Conservation (phyloP, 2,888 invertebrate species). For the Troides oblongomaculatus region DNA sequence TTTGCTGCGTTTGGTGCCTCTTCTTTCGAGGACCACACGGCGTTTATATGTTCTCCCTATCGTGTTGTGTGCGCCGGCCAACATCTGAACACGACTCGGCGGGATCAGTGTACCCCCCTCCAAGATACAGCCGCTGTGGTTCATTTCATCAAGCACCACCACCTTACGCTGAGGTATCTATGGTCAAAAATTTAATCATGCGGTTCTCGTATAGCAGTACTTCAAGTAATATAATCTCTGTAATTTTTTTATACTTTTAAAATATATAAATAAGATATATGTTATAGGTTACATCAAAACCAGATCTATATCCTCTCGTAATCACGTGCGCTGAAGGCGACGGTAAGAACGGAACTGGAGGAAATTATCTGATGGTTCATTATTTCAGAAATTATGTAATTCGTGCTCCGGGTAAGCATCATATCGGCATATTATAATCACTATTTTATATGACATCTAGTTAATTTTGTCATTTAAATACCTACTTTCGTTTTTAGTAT, state of each 20-base stretch:
- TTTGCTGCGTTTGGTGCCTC: constrained; percentile 84
- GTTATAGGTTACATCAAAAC: constrained; percentile 90
- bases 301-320: constrained; percentile 91
- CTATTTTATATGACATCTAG: not conserved
- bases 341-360: constrained; percentile 80
- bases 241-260: too few species aligned
- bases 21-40: constrained; percentile 54
- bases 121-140: constrained; percentile 90
- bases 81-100: constrained; percentile 88
- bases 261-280: not conserved
- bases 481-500: not conserved
- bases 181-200: too few species aligned
- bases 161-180: constrained; percentile 88
- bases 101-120: constrained; percentile 90
- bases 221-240: too few species aligned
- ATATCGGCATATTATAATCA: not conserved
- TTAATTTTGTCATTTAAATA: not conserved
- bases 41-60: constrained; percentile 56
- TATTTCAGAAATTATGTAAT: constrained; percentile 90
- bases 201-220: not conserved
- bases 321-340: constrained; percentile 88
- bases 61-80: constrained; percentile 68
- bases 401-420: constrained; percentile 81
- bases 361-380: constrained; percentile 91
- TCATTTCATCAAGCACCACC: constrained; percentile 91